Evolutionary conservation across 2,888 invertebrate species (phyloP).

Genomic region (Isotomurus palustris): DNA sequence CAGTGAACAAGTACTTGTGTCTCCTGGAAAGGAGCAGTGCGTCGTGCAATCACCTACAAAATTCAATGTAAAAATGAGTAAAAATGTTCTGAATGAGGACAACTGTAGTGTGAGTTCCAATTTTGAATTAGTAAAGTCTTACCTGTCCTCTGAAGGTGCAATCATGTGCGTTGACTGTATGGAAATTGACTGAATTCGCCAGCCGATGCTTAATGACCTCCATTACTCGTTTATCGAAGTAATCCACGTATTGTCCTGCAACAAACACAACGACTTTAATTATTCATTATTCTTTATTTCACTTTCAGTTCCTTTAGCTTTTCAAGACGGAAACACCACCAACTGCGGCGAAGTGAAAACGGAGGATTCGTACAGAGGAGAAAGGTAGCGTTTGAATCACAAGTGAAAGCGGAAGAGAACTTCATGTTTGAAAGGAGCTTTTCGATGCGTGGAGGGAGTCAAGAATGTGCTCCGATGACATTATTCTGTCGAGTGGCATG

Average conservation of each 20-base stretch:
- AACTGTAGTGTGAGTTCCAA: neutral
- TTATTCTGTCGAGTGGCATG: no score
- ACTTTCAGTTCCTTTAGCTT: neutral
- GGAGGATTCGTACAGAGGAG: neutral
- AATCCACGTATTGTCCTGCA: conserved; percentile 88
- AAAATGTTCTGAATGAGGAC: neutral
- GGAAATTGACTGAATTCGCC: conserved; percentile 57
- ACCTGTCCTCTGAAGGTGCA: conserved; percentile 42
- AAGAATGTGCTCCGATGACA: no score
- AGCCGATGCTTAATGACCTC: conserved; percentile 82
- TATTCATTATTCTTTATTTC: neutral
- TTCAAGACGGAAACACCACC: neutral
- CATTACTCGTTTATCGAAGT: conserved; percentile 89
- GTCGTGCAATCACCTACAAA: conserved; percentile 59
- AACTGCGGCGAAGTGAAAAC: neutral
- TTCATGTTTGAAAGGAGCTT: no score
- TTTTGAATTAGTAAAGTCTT: no score
- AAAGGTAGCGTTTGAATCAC: no score
- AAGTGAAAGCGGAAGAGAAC: no score
- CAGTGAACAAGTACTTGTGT: conserved; percentile 73
- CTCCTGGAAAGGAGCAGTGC: conserved; percentile 62
- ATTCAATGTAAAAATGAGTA: neutral
- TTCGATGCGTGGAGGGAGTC: no score
- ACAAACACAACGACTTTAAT: conserved; percentile 15
- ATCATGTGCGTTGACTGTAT: conserved; percentile 49